Evolutionary conservation across 2,797 vertebrate species (phyloP).

Genomic region (Micrastur ruficollis): DNA sequence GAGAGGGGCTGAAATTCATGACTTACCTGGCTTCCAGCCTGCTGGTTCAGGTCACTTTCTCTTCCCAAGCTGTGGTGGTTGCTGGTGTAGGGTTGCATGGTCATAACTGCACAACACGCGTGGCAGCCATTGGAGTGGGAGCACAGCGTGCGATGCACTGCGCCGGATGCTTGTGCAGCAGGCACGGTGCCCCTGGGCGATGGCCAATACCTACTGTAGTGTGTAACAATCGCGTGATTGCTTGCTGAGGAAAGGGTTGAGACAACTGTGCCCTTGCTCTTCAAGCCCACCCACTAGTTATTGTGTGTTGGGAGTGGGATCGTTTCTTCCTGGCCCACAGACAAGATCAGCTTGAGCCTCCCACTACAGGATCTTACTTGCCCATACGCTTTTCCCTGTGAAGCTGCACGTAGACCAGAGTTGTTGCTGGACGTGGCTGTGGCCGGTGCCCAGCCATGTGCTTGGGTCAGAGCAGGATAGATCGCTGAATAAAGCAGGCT

Average conservation of each 20-base stretch:
- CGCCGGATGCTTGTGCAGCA: background rate
- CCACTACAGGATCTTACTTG: background rate
- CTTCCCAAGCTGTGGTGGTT: background rate
- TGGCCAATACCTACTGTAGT: background rate
- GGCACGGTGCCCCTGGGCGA: fast-evolving
- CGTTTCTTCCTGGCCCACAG: slow-evolving; percentile 5
- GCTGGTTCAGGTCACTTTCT: background rate
- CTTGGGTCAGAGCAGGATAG: background rate
- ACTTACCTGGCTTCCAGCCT: background rate
- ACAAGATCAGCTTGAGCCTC: background rate
- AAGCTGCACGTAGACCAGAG: background rate
- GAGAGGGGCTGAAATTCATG: background rate
- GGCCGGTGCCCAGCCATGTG: background rate
- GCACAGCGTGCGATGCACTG: fast-evolving
- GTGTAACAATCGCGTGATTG: background rate
- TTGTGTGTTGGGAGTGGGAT: background rate
- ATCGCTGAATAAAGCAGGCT: background rate
- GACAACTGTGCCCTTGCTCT: background rate
- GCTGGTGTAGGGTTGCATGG: background rate
- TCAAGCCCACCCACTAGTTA: background rate
- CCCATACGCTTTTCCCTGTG: background rate
- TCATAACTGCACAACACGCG: fast-evolving
- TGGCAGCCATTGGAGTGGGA: background rate
- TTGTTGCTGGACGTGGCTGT: background rate
- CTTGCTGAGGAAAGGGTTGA: background rate